Percentiles rank a stretch among this genome's conserved stretches.
Evolutionary conservation across 2,113 vertebrate genomes (phyloP).

Genomic region (Sus scrofa): T2T-Sscrofa CM000824.6:191939501-191940000

Average conservation of each 20-base stretch:
- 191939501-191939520: not conserved
- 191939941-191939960: not conserved
- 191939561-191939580: constrained; percentile 71
- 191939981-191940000: not conserved
- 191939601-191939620: constrained; percentile 54
- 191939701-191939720: not conserved
- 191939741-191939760: not conserved
- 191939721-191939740: constrained; percentile 9
- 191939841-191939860: constrained; percentile 32
- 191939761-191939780: constrained; percentile 25
- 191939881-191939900: not conserved
- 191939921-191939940: not conserved
- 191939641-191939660: not conserved
- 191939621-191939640: constrained; percentile 23
- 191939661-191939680: not conserved
- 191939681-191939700: not conserved
- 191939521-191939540: not conserved
- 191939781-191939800: not conserved
- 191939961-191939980: not conserved
- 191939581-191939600: constrained; percentile 62
- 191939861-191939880: not conserved
- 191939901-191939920: not conserved
- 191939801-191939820: constrained; percentile 41
- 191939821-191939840: not conserved
- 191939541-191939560: constrained; percentile 35